These are phyloP conservation scores for Nothoprocta pentlandii DNA, from an alignment of 2,113 vertebrate species.

Conservation along the genomic window DNA sequence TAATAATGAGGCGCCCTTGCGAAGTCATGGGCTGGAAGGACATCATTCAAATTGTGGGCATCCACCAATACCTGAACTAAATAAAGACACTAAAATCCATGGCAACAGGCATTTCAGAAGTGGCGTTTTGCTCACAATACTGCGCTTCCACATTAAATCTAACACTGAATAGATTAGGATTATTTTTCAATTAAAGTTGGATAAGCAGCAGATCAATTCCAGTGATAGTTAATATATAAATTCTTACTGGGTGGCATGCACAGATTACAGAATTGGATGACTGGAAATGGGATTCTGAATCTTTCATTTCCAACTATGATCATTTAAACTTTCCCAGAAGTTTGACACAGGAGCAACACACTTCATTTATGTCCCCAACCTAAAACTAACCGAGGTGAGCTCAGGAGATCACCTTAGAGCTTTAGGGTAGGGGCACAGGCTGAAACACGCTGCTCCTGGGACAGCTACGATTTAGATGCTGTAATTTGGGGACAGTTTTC, in stretches of 20 bases:
- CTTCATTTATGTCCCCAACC: not conserved
- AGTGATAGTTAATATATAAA: not conserved
- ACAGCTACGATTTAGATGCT: not conserved
- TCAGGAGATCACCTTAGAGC: not conserved
- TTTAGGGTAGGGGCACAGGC: not conserved
- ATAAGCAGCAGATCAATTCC: not conserved
- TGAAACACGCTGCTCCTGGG: not conserved
- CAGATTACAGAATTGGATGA: not conserved
- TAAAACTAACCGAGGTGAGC: not conserved
- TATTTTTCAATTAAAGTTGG: slow-evolving; percentile 36
- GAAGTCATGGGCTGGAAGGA: not conserved
- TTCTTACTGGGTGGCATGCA: not conserved
- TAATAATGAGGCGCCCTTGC: slow-evolving; percentile 13
- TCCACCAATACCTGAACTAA: not conserved
- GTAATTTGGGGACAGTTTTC: not conserved
- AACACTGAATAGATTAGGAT: slow-evolving; percentile 20
- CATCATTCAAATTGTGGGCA: not conserved
- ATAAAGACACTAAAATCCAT: not conserved
- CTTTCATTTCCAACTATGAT: not conserved
- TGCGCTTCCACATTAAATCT: slow-evolving; percentile 8
- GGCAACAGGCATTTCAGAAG: not conserved
- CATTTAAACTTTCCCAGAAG: not conserved
- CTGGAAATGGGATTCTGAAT: slow-evolving; percentile 1
- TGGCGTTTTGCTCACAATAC: not conserved
- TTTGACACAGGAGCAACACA: not conserved